Evolutionary conservation across 1,140 invertebrate species (phyloP), one percentile per base, ranked within the genome.

Genomic region (Sarcophaga bullata): DNA sequence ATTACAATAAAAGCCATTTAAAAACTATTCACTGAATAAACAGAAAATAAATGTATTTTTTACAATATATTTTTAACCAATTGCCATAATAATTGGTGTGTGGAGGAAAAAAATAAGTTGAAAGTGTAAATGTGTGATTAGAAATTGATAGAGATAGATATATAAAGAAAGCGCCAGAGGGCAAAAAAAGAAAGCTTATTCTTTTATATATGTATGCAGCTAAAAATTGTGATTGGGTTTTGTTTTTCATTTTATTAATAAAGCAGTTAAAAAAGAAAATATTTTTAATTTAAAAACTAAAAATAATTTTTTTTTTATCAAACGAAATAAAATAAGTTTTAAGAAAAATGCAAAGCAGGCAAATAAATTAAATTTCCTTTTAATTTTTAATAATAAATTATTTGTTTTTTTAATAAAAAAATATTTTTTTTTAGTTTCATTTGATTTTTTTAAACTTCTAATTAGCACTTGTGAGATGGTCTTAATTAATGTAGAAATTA

Each of bases 391-490:
- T 62, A 68, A 73, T 11, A 52, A 80, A 58, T 11, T 48, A n/a
- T 76, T 47, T 52, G 46, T 8, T 52, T 78, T 78, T 50, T 50
- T 25, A 50, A 58, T 37, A 37, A 37, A 37, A 37, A 37, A 37
- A 2, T 2, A 37, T 11, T 6, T 15, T 80, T 37, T n/a, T 62
- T 80, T 47, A 9, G 6, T 81, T 81, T 72, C 47, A 52, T 52
- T 78, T 73, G 3, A 46, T 50, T 82, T 46, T 47, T 75, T 81
- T 80, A 68, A 50, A 84, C 49, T 86, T 90, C 88, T 88, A 89
- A 87, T 86, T 88, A 90, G 89, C 89, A 90, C 89, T 90, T 90
- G 88, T 90, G 89, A 90, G 89, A 90, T 90, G 89, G 89, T 90
- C 89, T 86, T 87, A 68, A 68, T 68, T 68, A 68, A 19, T 58